Base-by-base conservation (phyloP, 2,113 vertebrate species). In the Terrapene triunguis region DNA sequence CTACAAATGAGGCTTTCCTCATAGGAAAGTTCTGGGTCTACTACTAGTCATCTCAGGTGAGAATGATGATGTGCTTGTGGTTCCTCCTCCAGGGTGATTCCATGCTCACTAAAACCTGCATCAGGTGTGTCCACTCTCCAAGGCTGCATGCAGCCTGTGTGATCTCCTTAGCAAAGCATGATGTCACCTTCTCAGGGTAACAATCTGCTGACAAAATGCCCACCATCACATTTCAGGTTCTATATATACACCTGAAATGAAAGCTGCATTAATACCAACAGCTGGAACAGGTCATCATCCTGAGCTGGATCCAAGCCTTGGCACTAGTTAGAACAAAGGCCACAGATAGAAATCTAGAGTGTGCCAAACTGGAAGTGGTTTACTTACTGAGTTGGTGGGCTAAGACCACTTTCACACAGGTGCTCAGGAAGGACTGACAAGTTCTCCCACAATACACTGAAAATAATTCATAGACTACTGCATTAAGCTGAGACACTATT, bases 61-160 rank as follows among this genome's bases (percentile, higher is more conserved):
- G 19, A 8, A 54, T 54, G 53, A 54, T 54, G 19, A 54, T 54
- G 53, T 54, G 53, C 53, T 54, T 54, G 9, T 57, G 55, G 25
- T 57, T 27, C 55, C 53, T 11, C 22, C 55, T 57, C 10, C 55
- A 57, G 22, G 25, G 25, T 27, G 24, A 57, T 57, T 62, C 25
- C 27, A 62, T 14, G 11, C 3, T 29, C 27, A 62, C 57, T 14
- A 80, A 80, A 92, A 29, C 1, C 3, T 2, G 4, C 5, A 4
- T 5, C 1, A 51, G 13, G 5, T 25, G 1, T 5, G 29, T 3
- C 7, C 42, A 42, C 8, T 47, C 47, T 22, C 12, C 27, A 62
- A 62, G 27, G 12, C 25, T 13, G 21, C 0, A 0, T 13, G 24
- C 3, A 81, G 17, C 25, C 29, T 17, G 25, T 62, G 57, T 4